These are phyloP conservation scores for Melanerpes formicivorus DNA, from an alignment of 2,113 vertebrate species.

Conservation along the genomic window DNA sequence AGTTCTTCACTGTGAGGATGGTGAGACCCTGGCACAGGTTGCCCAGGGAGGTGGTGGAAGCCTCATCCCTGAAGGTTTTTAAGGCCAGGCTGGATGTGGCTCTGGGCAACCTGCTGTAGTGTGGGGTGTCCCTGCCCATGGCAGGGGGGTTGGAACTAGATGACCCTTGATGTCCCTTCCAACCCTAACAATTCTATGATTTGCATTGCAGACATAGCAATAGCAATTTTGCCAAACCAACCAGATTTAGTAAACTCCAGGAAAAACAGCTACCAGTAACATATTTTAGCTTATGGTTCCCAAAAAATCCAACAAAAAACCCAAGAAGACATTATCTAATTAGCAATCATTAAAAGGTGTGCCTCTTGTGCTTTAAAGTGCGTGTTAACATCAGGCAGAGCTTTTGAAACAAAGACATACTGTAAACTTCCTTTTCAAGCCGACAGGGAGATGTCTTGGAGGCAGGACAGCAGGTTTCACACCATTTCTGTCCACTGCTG, in stretches of 20 bases:
- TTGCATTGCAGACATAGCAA: not conserved
- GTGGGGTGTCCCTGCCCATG: too few species aligned
- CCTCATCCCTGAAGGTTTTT: too few species aligned
- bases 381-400: not conserved
- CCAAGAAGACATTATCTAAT: not conserved
- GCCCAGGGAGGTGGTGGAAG: too few species aligned
- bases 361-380: not conserved
- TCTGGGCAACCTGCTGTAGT: too few species aligned
- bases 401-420: constrained; percentile 59
- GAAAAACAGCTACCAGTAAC: not conserved
- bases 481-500: not conserved
- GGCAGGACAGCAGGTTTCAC: not conserved
- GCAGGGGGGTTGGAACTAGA: too few species aligned
- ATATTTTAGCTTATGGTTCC: not conserved
- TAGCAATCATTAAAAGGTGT: not conserved
- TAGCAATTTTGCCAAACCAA: not conserved
- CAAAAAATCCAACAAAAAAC: not conserved
- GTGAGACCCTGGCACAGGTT: too few species aligned
- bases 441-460: constrained; percentile 55
- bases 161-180: too few species aligned
- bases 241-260: not conserved
- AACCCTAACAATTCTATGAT: too few species aligned
- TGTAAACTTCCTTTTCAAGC: constrained; percentile 78
- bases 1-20: too few species aligned
- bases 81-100: too few species aligned